Base-by-base conservation (phyloP, 2,113 vertebrate species). In the Ageneiosus marmoratus region DNA sequence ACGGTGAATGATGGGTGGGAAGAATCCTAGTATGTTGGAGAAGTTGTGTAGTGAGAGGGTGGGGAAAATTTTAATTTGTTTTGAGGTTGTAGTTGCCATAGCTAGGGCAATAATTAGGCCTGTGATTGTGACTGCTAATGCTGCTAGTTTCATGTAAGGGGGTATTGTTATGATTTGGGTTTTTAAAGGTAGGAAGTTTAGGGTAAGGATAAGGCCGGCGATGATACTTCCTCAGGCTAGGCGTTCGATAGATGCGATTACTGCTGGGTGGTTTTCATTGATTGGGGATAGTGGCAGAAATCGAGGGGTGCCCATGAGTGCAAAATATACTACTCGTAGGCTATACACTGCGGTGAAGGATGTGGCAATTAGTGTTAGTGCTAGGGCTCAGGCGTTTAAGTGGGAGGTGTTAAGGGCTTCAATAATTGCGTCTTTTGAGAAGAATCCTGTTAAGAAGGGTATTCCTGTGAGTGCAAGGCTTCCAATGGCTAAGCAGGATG, bases 351-450 rank as follows among this genome's bases (percentile, higher is more conserved):
- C 83, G 0, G 84, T 87, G 18, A 87, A 78, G 0, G 76, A 79
- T 29, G 60, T 79, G n/a, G 60, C 77, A 13, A 79, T n/a, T 13
- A 79, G 4, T 65, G 77, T 79, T 1, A 79, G 16, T 1, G 46
- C 0, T 0, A 79, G 44, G 41, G 60, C 77, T 65, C 60, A 79
- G 58, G 77, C 15, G 44, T 79, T 79, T 32, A 67, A 1, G 4
- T 65, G 9, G 0, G 60, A 79, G 15, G 58, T 65, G 6, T 65
- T 79, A 0, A 79, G 41, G 3, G 77, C 44, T 78, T 88, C 86
- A 60, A 88, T 86, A 0, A 90, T 90, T 1, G 87, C 73, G 4
- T 87, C 87, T 87, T 87, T 90, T 27, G 83, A 90, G 2, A 87
- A 88, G 20, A 89, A 89, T 0, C 86, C 89, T 15, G 87, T 32